phyloP scores from a whole-genome alignment of 2,888 invertebrate genomes.

The Chrysina gloriosa region DNA sequence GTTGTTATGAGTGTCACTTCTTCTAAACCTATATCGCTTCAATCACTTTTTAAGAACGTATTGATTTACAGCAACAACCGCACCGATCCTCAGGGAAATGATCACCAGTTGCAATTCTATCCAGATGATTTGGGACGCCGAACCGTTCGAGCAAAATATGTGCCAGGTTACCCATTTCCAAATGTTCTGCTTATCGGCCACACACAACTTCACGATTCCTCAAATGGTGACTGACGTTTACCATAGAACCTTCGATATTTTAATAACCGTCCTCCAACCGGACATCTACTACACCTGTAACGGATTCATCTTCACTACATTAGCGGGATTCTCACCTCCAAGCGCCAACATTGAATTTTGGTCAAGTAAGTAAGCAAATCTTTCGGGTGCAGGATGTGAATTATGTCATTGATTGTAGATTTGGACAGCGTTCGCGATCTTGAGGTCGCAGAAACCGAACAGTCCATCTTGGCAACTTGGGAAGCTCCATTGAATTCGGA shows the following conservation, averaged over 20 bases:
- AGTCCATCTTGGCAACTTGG: slow-evolving; percentile 30
- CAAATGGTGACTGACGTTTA: slow-evolving; percentile 28
- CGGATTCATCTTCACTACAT: slow-evolving; percentile 38
- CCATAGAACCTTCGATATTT: slow-evolving; percentile 34
- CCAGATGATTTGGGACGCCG: slow-evolving; percentile 39
- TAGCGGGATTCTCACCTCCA: slow-evolving; percentile 38
- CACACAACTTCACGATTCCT: slow-evolving; percentile 35
- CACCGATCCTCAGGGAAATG: slow-evolving; percentile 29
- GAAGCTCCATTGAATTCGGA: slow-evolving; percentile 39
- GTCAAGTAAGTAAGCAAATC: slow-evolving; percentile 35
- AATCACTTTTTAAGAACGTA: too few species aligned
- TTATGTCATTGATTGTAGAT: slow-evolving; percentile 25
- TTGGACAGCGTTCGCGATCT: slow-evolving; percentile 35
- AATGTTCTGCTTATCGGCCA: slow-evolving; percentile 36
- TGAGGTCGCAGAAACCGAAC: not conserved
- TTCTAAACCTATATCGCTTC: too few species aligned
- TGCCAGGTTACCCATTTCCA: slow-evolving; percentile 42
- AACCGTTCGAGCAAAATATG: slow-evolving; percentile 34
- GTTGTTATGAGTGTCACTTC: too few species aligned
- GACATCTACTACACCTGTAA: slow-evolving; percentile 39
- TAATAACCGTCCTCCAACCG: slow-evolving; percentile 23
- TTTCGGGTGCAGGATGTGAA: not conserved
- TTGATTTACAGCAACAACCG: slow-evolving; percentile 29
- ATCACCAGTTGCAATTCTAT: slow-evolving; percentile 40
- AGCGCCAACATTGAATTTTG: slow-evolving; percentile 34